A percentile compares a stretch with the other conserved stretches of the same genome.
Evolutionary conservation across 2,797 vertebrate genomes (phyloP).

Genomic region (Aeoliscus strigatus): DNA sequence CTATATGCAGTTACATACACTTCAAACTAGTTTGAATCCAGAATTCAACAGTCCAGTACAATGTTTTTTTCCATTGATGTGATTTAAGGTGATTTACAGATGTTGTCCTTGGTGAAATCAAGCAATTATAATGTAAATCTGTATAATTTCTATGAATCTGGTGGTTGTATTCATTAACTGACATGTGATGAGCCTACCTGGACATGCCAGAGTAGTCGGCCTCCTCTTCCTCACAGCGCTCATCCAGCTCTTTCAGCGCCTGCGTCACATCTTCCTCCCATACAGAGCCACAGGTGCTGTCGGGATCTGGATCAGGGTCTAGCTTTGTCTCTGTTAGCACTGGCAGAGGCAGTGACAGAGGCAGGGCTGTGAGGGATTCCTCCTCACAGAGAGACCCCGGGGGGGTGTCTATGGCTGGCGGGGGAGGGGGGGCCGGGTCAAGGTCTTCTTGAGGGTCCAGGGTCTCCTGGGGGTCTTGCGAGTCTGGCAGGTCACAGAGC

Average conservation of each 20-base stretch:
- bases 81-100: no score
- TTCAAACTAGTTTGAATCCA: no score
- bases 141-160: no score
- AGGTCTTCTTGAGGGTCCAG: conserved; percentile 72
- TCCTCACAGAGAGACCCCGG: conserved; percentile 87
- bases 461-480: conserved; percentile 69
- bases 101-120: no score
- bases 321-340: conserved; percentile 24
- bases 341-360: conserved; percentile 58
- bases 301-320: conserved; percentile 65
- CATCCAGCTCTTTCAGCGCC: conserved; percentile 93
- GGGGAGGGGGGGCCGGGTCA: conserved; percentile 75
- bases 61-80: no score
- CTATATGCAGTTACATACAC: no score
- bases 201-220: conserved; percentile 91
- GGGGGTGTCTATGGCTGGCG: conserved; percentile 80
- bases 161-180: no score
- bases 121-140: no score
- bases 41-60: no score
- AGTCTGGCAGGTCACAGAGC: conserved; percentile 79
- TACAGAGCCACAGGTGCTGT: conserved; percentile 83
- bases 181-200: conserved; percentile 72
- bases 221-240: conserved; percentile 95
- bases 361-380: conserved; percentile 57
- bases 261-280: conserved; percentile 96